Evolutionary conservation across 2,113 vertebrate genomes (phyloP), one percentile per base, ranked within the genome.

Genomic region (Coptodon bakossiorum): DNA sequence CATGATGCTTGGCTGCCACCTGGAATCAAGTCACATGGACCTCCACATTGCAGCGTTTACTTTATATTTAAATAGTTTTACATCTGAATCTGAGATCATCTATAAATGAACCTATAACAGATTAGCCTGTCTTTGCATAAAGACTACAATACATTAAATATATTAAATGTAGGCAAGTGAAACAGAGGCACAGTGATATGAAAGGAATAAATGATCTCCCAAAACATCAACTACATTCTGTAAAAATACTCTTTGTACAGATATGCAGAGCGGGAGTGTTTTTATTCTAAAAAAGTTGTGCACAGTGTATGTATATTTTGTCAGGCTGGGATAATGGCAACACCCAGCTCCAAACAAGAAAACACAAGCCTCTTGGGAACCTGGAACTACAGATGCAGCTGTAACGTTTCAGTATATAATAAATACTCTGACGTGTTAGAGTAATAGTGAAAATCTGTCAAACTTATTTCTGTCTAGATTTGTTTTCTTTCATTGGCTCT

Each of bases 1-100:
- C 87, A 86, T 68, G 83, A 81, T 43, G 71, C 84, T 87, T 56
- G 85, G 45, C 79, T n/a, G 31, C 90, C 91, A 90, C 86, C 93
- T 94, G 94, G 66, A n/a, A 29, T 22, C 24, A 66, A 61, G 40
- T 84, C 82, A 53, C 43, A 34, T 24, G 53, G 3, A 81, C 56
- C 19, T 59, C 36, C 7, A 14, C n/a, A 9, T 9, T 31, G 36
- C 16, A 34, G 29, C 50, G 22, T 36, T n/a, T 9, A 36, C 17
- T 7, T 14, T 7, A 40, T 38, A 36, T 36, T 13, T 10, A 52
- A 53, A 53, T 53, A n/a, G 52, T 5, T 50, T 9, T 9, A 27
- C 16, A 43, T 61, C 12, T 11, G 4, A 36, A 53, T 40, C 12
- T 36, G 11, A 61, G 59, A 63, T 10, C 22, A 19, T 52, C 8